Base-by-base conservation (phyloP, 2,797 vertebrate species). In the Mormyrops boulengeri region DNA sequence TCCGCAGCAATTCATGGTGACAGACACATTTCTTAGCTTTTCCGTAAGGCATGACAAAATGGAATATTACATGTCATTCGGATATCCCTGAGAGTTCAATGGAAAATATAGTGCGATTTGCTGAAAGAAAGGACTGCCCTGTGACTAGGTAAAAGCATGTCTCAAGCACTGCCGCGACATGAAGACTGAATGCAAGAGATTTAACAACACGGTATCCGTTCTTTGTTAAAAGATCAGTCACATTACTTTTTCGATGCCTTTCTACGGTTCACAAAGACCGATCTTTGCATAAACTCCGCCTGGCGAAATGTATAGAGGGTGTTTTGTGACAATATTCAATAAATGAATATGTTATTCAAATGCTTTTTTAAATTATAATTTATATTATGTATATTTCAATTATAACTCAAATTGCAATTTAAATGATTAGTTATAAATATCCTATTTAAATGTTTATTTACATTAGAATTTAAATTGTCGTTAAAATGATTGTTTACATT, bases 21-120 rank as follows among this genome's bases (percentile, higher is more conserved):
- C 34, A 44, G 17, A 26, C 34, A 44, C 12, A 44, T 4, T 47
- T 89, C 80, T 0, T 4, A 14, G 17, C 44, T 44, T 77, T 17
- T 34, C 17, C 8, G 0, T 60, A 49, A 47, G 17, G 12, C 3
- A 17, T 3, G 9, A 1, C 66, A 44, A 19, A 55, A 87, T 55
- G 85, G 17, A 2, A 7, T 91, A 87, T 87, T 73, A 50, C 82
- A 80, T 87, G 62, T 89, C 44, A 11, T 44, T 90, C 22, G 89
- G 87, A 89, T 88, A 87, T 88, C 89, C 69, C 80, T 80, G 88
- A 87, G 89, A 88, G 77, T 22, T 60, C 90, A 73, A 53, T 69
- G 82, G 88, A 91, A 90, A 90, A 90, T 44, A 88, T 92, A 90
- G 87, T 91, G 93, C 93, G 94, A 95, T 95, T 94, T 94, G 94